Conservation (phyloP, 2,797 vertebrate species). For the Crenichthys baileyi region DNA sequence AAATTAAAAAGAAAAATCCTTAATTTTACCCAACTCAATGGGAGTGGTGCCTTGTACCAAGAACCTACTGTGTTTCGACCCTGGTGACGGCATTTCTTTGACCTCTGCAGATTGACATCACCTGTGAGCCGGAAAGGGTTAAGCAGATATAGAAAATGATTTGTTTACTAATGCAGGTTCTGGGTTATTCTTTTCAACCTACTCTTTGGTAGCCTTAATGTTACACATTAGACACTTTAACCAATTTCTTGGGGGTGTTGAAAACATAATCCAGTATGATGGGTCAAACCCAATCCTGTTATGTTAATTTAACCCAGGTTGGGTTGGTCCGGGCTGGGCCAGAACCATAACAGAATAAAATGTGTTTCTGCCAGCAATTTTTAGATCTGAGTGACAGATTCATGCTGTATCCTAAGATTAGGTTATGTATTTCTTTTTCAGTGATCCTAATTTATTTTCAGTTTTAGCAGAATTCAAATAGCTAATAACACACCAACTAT, state of each 20-base stretch:
- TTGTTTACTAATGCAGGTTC: background rate
- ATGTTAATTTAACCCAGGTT: background rate
- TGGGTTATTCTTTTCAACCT: background rate
- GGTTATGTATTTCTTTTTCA: background rate
- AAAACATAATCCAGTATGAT: background rate
- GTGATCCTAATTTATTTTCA: background rate
- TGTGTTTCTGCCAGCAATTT: background rate
- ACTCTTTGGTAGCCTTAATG: background rate
- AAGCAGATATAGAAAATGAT: background rate
- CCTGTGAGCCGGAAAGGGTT: background rate
- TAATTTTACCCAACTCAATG: background rate
- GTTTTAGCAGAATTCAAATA: background rate
- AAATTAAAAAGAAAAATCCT: background rate
- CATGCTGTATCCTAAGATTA: background rate
- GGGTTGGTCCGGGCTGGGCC: background rate
- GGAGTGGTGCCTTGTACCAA: background rate
- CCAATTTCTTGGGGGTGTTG: background rate
- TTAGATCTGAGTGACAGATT: background rate
- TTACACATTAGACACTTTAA: background rate
- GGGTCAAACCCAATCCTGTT: background rate
- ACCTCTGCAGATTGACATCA: background rate
- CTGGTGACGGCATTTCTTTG: background rate
- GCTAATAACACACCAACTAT: background rate
- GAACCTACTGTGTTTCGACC: background rate
- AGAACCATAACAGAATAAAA: background rate